Base-by-base conservation (phyloP, 2,797 vertebrate genomes). In the Sebastes baramenuke region DNA sequence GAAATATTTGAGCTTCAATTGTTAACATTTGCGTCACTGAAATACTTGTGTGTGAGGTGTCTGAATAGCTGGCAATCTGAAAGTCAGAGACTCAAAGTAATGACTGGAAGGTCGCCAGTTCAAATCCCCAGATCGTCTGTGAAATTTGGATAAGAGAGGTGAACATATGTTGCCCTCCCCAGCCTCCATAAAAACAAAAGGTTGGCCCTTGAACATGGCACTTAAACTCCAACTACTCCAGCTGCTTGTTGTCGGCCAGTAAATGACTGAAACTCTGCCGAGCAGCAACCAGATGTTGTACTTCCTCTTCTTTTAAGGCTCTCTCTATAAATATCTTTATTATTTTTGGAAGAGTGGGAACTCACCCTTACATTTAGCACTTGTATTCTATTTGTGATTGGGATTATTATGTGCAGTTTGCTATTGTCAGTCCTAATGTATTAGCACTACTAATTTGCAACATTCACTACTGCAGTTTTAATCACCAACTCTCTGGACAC, bases 151-250 rank as follows among this genome's bases (percentile, higher is more conserved):
- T 12, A 22, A 32, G 29, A 65, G 66, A 75, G 11, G n/a, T 38
- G 66, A 78, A 82, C 81, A 77, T 59, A 64, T 73, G 86, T 52
- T 67, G 11, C 38, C 55, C 49, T 58, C 54, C 25, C 16, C 30
- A 22, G 58, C 56, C 67, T 72, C 67, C 59, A 58, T 29, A 56
- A 81, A 38, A 69, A 79, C 81, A 69, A 74, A 73, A n/a, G 4
- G 20, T 67, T 69, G 65, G 83, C 70, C 80, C 87, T 72, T 88
- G 67, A 80, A 83, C 65, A n/a, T 52, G 56, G 36, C 71, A 75
- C 7, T 83, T 84, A 83, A 74, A 87, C 82, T 82, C 67, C 78
- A 67, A 34, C 70, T 64, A 8, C 55, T 65, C 74, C 55, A 77
- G 32, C 67, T 25, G 75, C 22, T 79, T 27, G 4, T n/a, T 8